phyloP scores from a whole-genome alignment of 2,797 vertebrate genomes.

The Sphenodon punctatus region DNA sequence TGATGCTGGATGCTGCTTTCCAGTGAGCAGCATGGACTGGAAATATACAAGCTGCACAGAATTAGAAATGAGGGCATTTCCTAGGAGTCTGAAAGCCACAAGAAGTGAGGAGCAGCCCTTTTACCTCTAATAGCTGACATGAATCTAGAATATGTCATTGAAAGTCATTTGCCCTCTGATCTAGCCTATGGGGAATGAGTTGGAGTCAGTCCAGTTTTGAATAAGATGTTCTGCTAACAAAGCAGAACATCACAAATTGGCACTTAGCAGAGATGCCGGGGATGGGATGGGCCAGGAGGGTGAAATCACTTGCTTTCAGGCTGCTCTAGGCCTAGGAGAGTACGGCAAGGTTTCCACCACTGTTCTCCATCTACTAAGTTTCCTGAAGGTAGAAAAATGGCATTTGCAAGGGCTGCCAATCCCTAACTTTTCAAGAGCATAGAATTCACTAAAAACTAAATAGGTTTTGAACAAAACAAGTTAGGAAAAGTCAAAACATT shows the following conservation, averaged over 20 bases:
- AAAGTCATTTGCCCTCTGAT: background rate
- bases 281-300: background rate
- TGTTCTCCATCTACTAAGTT: background rate
- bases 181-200: background rate
- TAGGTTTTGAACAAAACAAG: background rate
- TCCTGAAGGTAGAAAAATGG: background rate
- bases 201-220: background rate
- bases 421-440: background rate
- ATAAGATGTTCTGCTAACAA: background rate
- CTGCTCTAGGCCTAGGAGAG: background rate
- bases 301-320: background rate
- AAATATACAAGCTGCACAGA: background rate
- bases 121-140: background rate
- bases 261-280: background rate
- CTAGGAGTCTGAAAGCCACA: background rate
- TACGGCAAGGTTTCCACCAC: background rate
- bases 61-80: no score
- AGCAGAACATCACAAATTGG: background rate
- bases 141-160: background rate
- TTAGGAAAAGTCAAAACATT: background rate
- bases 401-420: background rate
- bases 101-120: background rate
- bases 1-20: background rate
- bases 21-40: background rate
- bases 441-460: background rate